Base-by-base conservation (phyloP, 2,888 invertebrate species). In the Malthinus flaveolus region DNA sequence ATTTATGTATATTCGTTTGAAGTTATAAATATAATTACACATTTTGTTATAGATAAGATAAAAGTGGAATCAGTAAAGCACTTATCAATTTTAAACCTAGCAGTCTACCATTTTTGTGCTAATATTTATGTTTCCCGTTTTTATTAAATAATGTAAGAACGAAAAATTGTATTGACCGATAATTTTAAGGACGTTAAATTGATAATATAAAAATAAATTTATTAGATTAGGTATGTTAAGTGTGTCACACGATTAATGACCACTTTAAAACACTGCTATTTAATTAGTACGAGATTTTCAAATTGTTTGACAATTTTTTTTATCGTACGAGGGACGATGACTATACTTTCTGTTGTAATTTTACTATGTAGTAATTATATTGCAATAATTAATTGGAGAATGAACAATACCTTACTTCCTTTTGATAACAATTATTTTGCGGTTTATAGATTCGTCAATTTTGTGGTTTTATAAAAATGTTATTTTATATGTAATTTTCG, bases 111-210 rank as follows among this genome's bases (percentile, higher is more conserved):
- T 8, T 45, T 58, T 49, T 44, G 36, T 32, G 45, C 49, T 32
- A 37, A 10, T 39, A 44, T 56, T 36, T 53, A 52, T 39, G 32
- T 59, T 59, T 9, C 23, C 13, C 12, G 13, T 54, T 54, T 54
- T 37, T 12, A 34, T 49, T 59, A 59, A 59, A 59, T 59, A 59
- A 50, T 5, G 23, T 23, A 23, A 54, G 11, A 47, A 50, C 33
- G 9, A 49, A 58, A 58, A 33, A 48, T 53, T 58, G 45, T 37
- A 49, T 49, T 59, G 59, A 59, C 59, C 59, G 59, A 59, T 59
- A 59, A 59, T 15, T 48, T 31, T 49, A 54, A 59, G 59, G 59
- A 47, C 49, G 49, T 47, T 47, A 7, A 46, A 49, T 11, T 42
- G 13, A 15, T 15, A 11, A 15, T 42, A 42, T 42, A 13, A 42